These are phyloP conservation scores for Acrobasis suavella DNA, from an alignment of 2,888 invertebrate species.

Conservation along the genomic window DNA sequence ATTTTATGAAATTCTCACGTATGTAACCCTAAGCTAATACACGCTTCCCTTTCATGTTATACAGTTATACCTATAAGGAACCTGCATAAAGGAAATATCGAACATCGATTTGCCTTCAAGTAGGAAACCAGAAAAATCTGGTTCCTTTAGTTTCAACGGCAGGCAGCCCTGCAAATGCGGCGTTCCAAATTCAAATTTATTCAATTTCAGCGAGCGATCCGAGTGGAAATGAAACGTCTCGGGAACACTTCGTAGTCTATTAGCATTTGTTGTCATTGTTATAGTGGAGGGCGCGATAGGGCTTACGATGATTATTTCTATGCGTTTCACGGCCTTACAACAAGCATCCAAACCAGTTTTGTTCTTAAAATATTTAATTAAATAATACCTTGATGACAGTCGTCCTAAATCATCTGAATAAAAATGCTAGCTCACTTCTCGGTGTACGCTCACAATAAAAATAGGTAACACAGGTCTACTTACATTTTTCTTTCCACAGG, in stretches of 20 bases:
- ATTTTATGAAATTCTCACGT: too few relatives aligned
- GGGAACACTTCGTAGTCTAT: constrained; percentile 59
- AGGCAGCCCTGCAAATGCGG: constrained; percentile 34
- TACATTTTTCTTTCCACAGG: too few relatives aligned
- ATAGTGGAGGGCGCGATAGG: constrained; percentile 30
- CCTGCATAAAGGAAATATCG: neutral
- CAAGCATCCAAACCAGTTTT: too few relatives aligned
- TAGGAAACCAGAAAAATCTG: neutral
- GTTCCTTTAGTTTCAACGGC: neutral
- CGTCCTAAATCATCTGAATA: too few relatives aligned
- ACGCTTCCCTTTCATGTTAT: neutral
- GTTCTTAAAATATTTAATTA: too few relatives aligned
- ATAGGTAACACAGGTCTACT: too few relatives aligned
- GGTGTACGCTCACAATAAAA: too few relatives aligned
- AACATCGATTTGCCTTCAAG: neutral
- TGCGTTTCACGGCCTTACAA: too few relatives aligned
- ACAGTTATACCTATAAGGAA: neutral
- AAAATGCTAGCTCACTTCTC: too few relatives aligned
- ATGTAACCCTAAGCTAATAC: neutral
- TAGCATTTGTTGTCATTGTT: constrained; percentile 54
- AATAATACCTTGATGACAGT: too few relatives aligned
- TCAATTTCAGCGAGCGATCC: constrained; percentile 69
- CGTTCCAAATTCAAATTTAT: constrained; percentile 75
- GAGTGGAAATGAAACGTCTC: constrained; percentile 71
- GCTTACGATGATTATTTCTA: constrained; percentile 10